phyloP scores from a whole-genome alignment of 2,797 vertebrate species.

The Alfaro cultratus region DNA sequence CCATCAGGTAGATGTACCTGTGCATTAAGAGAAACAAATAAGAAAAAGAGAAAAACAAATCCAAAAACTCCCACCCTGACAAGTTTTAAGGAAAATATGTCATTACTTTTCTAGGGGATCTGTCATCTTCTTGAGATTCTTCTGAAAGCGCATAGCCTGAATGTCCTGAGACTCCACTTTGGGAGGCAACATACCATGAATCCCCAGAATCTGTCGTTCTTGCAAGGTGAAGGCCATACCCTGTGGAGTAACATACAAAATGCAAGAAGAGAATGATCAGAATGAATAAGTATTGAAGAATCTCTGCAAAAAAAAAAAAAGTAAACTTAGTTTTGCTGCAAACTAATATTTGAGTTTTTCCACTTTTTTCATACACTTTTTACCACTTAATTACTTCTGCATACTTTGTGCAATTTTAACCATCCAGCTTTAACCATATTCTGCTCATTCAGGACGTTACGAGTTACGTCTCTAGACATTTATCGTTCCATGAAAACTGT shows the following conservation, averaged over 20 bases:
- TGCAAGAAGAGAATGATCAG: neutral
- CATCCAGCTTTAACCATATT: too few species aligned
- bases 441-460: too few species aligned
- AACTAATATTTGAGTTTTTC: neutral
- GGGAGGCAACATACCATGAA: slow-evolving; percentile 94
- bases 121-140: slow-evolving; percentile 90
- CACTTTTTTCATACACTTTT: too few species aligned
- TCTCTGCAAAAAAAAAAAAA: neutral
- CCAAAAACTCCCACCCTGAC: neutral
- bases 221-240: slow-evolving; percentile 94
- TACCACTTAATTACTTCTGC: too few species aligned
- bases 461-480: neutral
- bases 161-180: slow-evolving; percentile 96
- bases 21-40: slow-evolving; percentile 6
- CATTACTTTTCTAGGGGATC: slow-evolving; percentile 93
- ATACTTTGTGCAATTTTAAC: too few species aligned
- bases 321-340: neutral
- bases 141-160: slow-evolving; percentile 94
- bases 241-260: slow-evolving; percentile 68
- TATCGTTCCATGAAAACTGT: neutral
- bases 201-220: slow-evolving; percentile 92
- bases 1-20: slow-evolving; percentile 98
- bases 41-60: neutral
- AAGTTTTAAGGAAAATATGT: neutral
- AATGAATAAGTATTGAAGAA: neutral